Evolutionary conservation across 2,113 vertebrate species (phyloP), one percentile per base, ranked within the genome.

Genomic region (Eretmochelys imbricata): DNA sequence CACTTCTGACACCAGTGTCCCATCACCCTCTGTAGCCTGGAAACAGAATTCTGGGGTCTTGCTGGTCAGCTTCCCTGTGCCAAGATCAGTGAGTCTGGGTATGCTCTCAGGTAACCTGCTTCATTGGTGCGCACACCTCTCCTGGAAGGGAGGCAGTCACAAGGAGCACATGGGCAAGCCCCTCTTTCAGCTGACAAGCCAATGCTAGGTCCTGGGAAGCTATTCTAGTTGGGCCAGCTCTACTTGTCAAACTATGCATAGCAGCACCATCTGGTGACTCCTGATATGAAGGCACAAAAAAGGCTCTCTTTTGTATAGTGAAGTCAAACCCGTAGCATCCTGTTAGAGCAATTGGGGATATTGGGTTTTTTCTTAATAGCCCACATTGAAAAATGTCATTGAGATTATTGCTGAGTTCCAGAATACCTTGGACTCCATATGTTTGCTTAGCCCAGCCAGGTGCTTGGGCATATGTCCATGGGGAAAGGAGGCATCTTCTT

Each of bases 161-260:
- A 46, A 0, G 0, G 81, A 0, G 0, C 85, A 57, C 84, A 75
- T 75, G 85, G 50, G 22, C 2, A 0, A 35, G 57, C 24, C 29
- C 53, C 75, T n/a, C 88, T 79, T 65, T 93, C 93, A 87, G 86
- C 88, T 95, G 89, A 49, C 0, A 2, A 13, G 13, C 83, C 72
- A 50, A 8, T 75, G 85, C 31, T 42, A 1, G 24, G 48, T 54
- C 79, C 89, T 87, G 83, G 78, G 84, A 48, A 96, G 97, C 92
- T 65, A 90, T 31, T 1, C 2, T 0, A 0, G 55, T 90, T 57
- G n/a, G 65, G 35, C n/a, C 35, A n/a, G 8, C 35, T 38, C 35
- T 35, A 38, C 35, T 38, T 11, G 19, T 38, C 19, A 22, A n/a
- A 35, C 35, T 69, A 8, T 19, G n/a, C 10, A 22, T 5, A 69